Conservation (phyloP, 2,797 vertebrate genomes). For the Petrocephalus sullivani region DNA sequence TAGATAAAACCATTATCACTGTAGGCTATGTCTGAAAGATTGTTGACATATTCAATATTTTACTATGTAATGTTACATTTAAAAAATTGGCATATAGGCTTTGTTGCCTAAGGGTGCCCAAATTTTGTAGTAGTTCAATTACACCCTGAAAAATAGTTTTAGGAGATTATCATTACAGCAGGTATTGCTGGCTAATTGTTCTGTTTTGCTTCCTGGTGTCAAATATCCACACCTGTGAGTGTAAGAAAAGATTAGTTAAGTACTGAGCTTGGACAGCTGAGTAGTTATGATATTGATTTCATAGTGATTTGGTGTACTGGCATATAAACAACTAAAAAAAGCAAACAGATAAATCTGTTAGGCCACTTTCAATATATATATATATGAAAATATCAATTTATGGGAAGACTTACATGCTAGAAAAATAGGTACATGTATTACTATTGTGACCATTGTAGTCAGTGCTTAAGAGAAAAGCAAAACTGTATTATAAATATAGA, state of each 20-base stretch:
- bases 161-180: constrained; percentile 4
- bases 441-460: not conserved
- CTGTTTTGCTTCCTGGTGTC: constrained; percentile 8
- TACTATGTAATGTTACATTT: not conserved
- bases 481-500: not conserved
- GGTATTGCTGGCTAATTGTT: not conserved
- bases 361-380: not conserved
- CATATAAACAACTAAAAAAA: not conserved
- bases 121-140: not conserved
- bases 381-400: not conserved
- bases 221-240: constrained; percentile 7
- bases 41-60: not conserved
- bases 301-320: not conserved
- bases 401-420: not conserved
- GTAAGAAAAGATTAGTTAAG: constrained; percentile 3
- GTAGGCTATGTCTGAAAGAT: not conserved
- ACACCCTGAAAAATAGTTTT: not conserved
- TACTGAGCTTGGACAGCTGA: constrained; percentile 2
- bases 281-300: not conserved
- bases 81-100: not conserved
- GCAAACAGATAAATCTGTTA: not conserved
- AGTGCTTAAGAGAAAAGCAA: not conserved
- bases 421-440: not conserved
- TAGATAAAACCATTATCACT: not conserved
- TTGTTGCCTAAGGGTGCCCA: not conserved